These are phyloP conservation scores for Drosophila flavopinicola DNA, from an alignment of 2,888 invertebrate species.

Conservation along the genomic window DNA sequence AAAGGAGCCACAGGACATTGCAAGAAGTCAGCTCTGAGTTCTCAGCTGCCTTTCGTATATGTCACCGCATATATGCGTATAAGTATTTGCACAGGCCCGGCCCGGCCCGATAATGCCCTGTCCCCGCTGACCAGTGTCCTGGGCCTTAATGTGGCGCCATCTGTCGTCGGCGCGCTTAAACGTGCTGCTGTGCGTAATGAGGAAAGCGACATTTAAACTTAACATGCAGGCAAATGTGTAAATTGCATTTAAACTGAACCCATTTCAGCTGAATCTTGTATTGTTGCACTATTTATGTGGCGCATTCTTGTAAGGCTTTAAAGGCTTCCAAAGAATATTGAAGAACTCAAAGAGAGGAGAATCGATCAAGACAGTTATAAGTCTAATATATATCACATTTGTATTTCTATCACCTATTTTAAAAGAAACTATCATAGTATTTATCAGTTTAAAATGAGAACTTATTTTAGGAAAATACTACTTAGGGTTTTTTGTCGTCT, in stretches of 20 bases:
- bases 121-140: slow-evolving; percentile 16
- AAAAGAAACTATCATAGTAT: too few species aligned
- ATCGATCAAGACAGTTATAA: too few species aligned
- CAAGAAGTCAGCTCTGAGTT: slow-evolving; percentile 22
- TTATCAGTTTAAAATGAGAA: too few species aligned
- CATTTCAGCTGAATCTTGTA: neutral
- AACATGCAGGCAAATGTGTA: slow-evolving; percentile 11
- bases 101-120: slow-evolving; percentile 42
- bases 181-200: slow-evolving; percentile 54
- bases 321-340: too few species aligned
- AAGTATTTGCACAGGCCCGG: too few species aligned
- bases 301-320: neutral
- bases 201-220: slow-evolving; percentile 33
- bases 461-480: too few species aligned
- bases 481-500: too few species aligned
- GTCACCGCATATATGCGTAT: slow-evolving; percentile 39
- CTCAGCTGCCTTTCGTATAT: slow-evolving; percentile 10
- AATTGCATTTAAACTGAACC: slow-evolving; percentile 14
- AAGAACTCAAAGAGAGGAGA: too few species aligned
- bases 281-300: neutral
- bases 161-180: slow-evolving; percentile 58
- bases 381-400: too few species aligned
- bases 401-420: too few species aligned
- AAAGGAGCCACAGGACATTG: slow-evolving; percentile 3
- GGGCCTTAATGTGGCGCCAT: slow-evolving; percentile 65